Evolutionary conservation across 2,888 invertebrate genomes (phyloP).

Genomic region (Nematopogon swammerdamellus): DNA sequence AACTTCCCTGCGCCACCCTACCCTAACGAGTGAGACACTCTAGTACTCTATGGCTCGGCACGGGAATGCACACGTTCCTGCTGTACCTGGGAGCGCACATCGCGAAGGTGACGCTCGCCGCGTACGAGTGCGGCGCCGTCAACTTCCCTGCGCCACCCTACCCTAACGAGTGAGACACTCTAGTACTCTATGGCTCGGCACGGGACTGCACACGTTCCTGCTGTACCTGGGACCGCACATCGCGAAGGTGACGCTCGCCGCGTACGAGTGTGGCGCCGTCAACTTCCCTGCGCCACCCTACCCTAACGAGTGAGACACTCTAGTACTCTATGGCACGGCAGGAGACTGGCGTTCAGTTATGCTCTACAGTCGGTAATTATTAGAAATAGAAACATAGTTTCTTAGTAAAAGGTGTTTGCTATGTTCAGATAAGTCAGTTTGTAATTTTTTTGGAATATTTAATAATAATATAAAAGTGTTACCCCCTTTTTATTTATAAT

Average conservation of each 20-base stretch:
- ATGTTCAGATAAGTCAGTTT: no score
- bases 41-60: no score
- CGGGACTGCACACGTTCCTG: conserved; percentile 98
- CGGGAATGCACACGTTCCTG: conserved; percentile 98
- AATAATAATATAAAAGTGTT: no score
- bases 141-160: conserved; percentile 98
- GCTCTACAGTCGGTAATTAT: no score
- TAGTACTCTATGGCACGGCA: no score
- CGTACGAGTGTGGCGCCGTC: conserved; percentile 92
- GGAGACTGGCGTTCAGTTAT: no score
- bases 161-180: conserved; percentile 84
- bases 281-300: conserved; percentile 98
- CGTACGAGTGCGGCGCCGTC: conserved; percentile 92
- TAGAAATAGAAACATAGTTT: no score
- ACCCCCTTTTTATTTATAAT: no score
- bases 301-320: conserved; percentile 84
- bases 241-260: conserved; percentile 96
- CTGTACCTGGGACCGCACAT: conserved; percentile 98
- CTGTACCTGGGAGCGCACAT: conserved; percentile 98
- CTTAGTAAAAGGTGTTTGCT: no score
- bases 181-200: no score
- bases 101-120: conserved; percentile 96
- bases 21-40: conserved; percentile 84
- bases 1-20: conserved; percentile 98
- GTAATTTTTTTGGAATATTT: no score